phyloP scores from a whole-genome alignment of 2,113 vertebrate genomes.

The Tupaia tana region DNA sequence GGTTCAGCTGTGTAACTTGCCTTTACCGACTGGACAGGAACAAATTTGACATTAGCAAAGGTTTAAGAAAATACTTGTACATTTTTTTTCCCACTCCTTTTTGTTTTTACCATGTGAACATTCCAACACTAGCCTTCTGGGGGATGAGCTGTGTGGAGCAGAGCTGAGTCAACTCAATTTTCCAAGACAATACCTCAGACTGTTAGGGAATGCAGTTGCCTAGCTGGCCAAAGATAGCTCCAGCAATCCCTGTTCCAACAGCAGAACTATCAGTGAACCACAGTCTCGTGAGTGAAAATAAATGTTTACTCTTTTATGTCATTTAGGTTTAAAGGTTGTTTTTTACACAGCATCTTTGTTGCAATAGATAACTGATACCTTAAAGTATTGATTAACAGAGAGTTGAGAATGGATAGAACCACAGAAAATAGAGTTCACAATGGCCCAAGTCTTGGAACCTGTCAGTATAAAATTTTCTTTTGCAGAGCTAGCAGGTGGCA shows the following conservation, averaged over 20 bases:
- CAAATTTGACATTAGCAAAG: neutral
- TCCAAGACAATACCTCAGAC: neutral
- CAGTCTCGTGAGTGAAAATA: neutral
- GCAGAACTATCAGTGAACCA: neutral
- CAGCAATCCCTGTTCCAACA: neutral
- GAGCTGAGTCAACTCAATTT: neutral
- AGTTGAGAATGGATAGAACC: conserved; percentile 50
- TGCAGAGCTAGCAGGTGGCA: neutral
- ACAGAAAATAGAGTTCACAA: conserved; percentile 44
- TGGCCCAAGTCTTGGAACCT: conserved; percentile 60
- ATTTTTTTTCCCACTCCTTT: neutral
- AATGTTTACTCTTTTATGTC: neutral
- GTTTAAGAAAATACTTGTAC: neutral
- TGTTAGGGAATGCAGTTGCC: neutral
- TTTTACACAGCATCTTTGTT: neutral
- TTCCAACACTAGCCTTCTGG: neutral
- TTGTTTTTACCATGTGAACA: neutral
- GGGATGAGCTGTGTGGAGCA: neutral
- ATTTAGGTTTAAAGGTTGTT: conserved; percentile 16
- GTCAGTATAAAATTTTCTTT: conserved; percentile 67
- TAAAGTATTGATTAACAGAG: conserved; percentile 15
- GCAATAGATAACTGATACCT: neutral
- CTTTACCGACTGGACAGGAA: neutral
- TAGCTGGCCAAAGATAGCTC: neutral
- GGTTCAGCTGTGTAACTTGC: neutral